A percentile compares a stretch with the other conserved stretches of the same genome.
These are phyloP conservation scores for Pontoporia blainvillei DNA, from an alignment of 2,113 vertebrate species.

Conservation along the genomic window DNA sequence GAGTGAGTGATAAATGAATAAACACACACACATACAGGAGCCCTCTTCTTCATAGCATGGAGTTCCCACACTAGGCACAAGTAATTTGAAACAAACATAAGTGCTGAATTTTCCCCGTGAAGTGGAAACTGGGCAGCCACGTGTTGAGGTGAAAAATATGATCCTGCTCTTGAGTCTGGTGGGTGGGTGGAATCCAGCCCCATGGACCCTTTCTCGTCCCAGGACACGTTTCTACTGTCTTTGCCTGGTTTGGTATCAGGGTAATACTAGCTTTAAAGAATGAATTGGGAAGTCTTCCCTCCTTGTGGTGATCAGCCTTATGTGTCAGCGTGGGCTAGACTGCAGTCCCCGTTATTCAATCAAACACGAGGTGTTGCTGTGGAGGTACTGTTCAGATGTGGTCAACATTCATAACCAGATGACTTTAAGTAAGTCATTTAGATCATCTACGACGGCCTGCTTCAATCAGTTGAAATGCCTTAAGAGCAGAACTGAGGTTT, in stretches of 20 bases:
- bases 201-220: neutral
- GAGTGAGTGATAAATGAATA: neutral
- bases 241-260: neutral
- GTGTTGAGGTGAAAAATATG: neutral
- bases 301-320: neutral
- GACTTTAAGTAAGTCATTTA: neutral
- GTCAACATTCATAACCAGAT: neutral
- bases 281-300: neutral
- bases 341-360: neutral
- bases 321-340: neutral
- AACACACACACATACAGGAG: neutral
- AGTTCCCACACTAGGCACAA: neutral
- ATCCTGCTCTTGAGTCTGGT: neutral
- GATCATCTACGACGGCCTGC: neutral
- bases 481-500: neutral
- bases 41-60: neutral
- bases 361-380: neutral
- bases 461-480: neutral
- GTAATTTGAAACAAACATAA: neutral
- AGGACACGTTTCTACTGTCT: neutral
- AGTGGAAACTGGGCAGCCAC: neutral
- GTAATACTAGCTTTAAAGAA: neutral
- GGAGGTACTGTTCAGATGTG: neutral
- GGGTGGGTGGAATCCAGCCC: neutral
- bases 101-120: neutral